Conservation (phyloP, 2,113 vertebrate species). For the Phalacrocorax brasilianus region DNA sequence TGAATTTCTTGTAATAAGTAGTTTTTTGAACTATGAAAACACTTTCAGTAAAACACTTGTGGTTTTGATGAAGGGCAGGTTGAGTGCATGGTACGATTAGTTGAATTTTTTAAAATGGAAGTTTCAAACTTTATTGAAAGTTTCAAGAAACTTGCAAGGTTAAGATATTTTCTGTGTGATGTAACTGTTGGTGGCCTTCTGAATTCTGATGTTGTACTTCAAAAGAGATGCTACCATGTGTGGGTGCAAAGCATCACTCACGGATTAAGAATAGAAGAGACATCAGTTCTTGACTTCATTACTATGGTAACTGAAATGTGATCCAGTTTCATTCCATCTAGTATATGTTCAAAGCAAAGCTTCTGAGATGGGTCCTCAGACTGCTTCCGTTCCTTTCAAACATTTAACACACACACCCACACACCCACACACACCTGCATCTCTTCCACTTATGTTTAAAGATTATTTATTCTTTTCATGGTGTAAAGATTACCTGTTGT, state of each 20-base stretch:
- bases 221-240: not conserved
- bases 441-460: not conserved
- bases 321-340: not conserved
- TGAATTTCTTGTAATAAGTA: not conserved
- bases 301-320: not conserved
- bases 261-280: not conserved
- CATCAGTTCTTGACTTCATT: not conserved
- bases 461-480: not conserved
- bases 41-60: not conserved
- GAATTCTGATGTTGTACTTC: not conserved
- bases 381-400: not conserved
- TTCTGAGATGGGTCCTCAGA: not conserved
- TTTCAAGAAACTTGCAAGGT: not conserved
- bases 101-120: not conserved
- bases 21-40: not conserved
- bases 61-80: not conserved
- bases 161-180: not conserved
- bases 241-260: not conserved
- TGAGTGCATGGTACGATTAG: not conserved
- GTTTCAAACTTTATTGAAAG: not conserved
- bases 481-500: not conserved
- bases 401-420: not conserved
- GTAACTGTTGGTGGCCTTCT: not conserved
- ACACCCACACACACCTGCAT: not conserved
- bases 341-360: not conserved